Percentiles rank a stretch among this genome's conserved stretches.
These are phyloP conservation scores for Acipenser ruthenus DNA, from an alignment of 2,797 vertebrate genomes.

Conservation along the genomic window DNA sequence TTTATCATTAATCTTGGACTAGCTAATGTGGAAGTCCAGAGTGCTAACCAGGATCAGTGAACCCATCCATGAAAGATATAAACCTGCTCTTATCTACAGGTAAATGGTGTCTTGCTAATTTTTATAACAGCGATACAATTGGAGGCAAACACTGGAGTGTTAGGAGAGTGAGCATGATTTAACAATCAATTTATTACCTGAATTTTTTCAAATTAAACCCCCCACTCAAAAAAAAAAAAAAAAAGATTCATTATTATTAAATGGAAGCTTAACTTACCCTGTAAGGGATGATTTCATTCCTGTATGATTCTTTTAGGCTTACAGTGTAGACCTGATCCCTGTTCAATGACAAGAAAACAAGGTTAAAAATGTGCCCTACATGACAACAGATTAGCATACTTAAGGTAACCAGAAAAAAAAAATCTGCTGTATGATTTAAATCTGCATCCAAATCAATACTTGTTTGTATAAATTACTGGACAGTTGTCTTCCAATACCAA, in stretches of 20 bases:
- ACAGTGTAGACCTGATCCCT: constrained; percentile 94
- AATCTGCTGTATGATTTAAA: constrained; percentile 42
- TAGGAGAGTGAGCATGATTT: not conserved
- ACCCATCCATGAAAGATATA: not conserved
- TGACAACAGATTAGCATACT: not conserved
- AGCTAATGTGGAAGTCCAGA: too few relatives aligned
- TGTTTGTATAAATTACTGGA: constrained; percentile 46
- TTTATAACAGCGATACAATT: too few relatives aligned
- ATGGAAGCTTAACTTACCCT: constrained; percentile 58
- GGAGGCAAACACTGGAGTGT: too few relatives aligned
- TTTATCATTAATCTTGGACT: too few relatives aligned
- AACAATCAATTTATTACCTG: constrained; percentile 4
- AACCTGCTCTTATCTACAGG: constrained; percentile 13
- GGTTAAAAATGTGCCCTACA: constrained; percentile 5
- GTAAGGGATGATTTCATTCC: constrained; percentile 69
- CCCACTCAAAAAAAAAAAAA: constrained; percentile 31
- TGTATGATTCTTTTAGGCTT: constrained; percentile 75
- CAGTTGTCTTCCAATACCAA: constrained; percentile 44
- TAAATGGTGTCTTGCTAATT: not conserved
- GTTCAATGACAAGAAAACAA: constrained; percentile 17
- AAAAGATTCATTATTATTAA: constrained; percentile 30
- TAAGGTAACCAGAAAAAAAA: not conserved
- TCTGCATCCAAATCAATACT: constrained; percentile 42
- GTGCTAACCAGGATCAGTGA: too few relatives aligned
- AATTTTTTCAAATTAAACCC: constrained; percentile 21